Base-by-base conservation (phyloP, 1,140 invertebrate species). In the Drosophila rhopaloa region DNA sequence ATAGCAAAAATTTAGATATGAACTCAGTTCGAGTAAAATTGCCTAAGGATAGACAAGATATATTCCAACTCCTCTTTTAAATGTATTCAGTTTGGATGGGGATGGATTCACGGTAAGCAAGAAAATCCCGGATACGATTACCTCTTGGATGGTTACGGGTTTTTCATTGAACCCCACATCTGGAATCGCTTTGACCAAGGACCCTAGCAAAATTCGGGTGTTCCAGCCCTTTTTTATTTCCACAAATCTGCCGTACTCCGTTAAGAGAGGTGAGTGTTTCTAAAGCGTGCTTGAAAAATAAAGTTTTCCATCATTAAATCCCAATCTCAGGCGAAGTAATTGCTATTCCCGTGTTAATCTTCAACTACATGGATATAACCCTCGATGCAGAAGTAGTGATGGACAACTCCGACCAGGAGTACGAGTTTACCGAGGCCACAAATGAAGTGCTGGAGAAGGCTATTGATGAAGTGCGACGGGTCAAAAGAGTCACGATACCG, bases 101-200 rank as follows among this genome's bases (percentile, higher is more conserved):
- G 67, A 74, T 0, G 68, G 47, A 0, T 76, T 89, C 5, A 93
- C 94, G 35, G 93, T 93, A 41, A 56, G 40, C 0, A 91, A 88
- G 44, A 92, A 91, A 47, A 95, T 98, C 35, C 98, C 98, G 0
- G 96, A 97, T 73, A 97, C 97, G 0, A 97, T 99, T 10, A 98
- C 97, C 0, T 97, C 97, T 1, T 99, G 98, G 98, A 94, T 97
- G 16, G 94, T 99, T 0, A 97, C 96, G 37, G 98, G 97, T 1
- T 99, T 99, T 92, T 97, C 98, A 0, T 93, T 99, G 43, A 97
- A 98, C 93, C 94, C 96, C 0, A 93, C 96, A 8, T 93, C 95
- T 58, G 98, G 98, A 16, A 94, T 99, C 0, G 98, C 97, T 2
- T 93, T 99, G 4, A 95, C 97, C 10, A 92, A 95, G 53, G 89